Base-by-base conservation (phyloP, 2,797 vertebrate genomes). In the Sebastes kiyomatsui region DNA sequence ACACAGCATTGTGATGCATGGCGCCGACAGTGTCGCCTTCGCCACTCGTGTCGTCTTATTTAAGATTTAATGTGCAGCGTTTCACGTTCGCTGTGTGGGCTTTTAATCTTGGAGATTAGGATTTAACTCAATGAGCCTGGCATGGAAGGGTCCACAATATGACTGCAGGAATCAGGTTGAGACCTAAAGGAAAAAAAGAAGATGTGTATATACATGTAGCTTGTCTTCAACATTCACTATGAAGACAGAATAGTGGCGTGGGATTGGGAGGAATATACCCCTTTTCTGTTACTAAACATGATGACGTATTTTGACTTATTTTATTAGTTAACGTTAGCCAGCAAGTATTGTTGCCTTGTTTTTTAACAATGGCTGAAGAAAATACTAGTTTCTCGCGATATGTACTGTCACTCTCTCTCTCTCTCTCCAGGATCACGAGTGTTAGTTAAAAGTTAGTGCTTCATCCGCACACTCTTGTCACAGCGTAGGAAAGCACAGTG, bases 21-120 rank as follows among this genome's bases (percentile, higher is more conserved):
- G 25, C 27, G 9, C 65, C 1, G 13, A 25, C 20, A 5, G 10
- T 30, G 25, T 14, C 18, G 14, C 20, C 38, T 74, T 38, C 28
- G 1, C 23, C 9, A 0, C 1, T 80, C 2, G 0, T 18, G n/a
- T 70, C 32, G 12, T 71, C 72, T 59, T 16, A n/a, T 69, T 73
- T 54, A 8, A 52, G 23, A 77, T 72, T 54, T 23, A 27, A 78
- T 54, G 7, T 56, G 42, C 27, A 9, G 16, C 42, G 2, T 54
- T 61, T 58, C 9, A 25, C 3, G 0, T 71, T 32, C 1, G 2
- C 28, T 22, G 30, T 71, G 61, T 30, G 22, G 27, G 42, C 12
- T 28, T 67, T 74, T 68, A 33, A 72, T 75, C 66, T 79, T 5
- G 8, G 8, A 54, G 54, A 75, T 84, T 33, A 69, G 38, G 73